Evolutionary conservation across 2,113 vertebrate genomes (phyloP).

Genomic region (Bubo scandiacus): DNA sequence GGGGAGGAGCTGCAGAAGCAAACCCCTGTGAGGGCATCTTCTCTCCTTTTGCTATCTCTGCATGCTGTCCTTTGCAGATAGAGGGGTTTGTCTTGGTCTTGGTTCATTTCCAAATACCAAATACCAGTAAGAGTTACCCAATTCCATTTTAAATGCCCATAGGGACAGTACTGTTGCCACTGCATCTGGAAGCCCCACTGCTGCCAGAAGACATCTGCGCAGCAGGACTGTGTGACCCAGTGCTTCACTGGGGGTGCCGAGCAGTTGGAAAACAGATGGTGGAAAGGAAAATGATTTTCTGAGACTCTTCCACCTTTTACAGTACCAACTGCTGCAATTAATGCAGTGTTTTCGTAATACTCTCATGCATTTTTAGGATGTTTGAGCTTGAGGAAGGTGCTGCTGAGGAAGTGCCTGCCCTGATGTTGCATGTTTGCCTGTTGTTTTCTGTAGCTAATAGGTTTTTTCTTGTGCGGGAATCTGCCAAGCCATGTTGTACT

Average conservation of each 20-base stretch:
- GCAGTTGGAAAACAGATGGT: not conserved
- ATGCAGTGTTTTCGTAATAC: not conserved
- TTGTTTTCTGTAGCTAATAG: not conserved
- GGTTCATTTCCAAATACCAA: not conserved
- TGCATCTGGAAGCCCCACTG: not conserved
- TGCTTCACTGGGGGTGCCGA: rapidly evolving
- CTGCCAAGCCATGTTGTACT: not conserved
- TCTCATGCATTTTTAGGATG: not conserved
- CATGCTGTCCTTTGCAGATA: not conserved
- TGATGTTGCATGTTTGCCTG: not conserved
- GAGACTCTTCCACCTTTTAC: not conserved
- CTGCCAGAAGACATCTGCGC: not conserved
- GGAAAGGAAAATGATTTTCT: not conserved
- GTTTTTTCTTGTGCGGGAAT: not conserved
- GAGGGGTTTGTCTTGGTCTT: not conserved
- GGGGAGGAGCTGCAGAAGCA: not conserved
- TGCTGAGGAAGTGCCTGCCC: not conserved
- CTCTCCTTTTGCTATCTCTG: not conserved
- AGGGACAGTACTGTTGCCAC: not conserved
- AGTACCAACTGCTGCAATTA: not conserved
- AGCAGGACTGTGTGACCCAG: rapidly evolving
- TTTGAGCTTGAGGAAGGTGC: not conserved
- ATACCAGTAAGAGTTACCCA: not conserved
- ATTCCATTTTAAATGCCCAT: not conserved
- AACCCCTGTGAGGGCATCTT: not conserved